Evolutionary conservation across 2,113 vertebrate species (phyloP).

Genomic region (Megalops atlanticus): DNA sequence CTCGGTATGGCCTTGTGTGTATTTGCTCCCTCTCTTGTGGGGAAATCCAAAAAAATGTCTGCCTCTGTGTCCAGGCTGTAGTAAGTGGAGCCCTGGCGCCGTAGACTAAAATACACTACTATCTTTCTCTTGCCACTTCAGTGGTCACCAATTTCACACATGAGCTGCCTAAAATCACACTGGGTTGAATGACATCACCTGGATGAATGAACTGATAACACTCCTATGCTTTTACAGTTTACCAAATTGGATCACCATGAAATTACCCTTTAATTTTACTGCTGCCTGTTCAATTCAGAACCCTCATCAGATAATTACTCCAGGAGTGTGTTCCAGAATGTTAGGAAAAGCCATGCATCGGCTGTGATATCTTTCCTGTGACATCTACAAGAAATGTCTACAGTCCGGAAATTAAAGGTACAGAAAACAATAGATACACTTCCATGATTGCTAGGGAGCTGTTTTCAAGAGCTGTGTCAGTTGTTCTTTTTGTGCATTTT

Average conservation of each 20-base stretch:
- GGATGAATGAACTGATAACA: slow-evolving; percentile 2
- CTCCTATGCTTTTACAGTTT: too few species aligned
- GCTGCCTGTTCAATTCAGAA: background rate
- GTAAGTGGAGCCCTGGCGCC: too few species aligned
- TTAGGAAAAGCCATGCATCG: too few species aligned
- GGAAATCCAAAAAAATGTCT: too few species aligned
- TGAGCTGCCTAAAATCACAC: background rate
- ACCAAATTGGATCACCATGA: background rate
- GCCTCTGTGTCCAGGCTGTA: too few species aligned
- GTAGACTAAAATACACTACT: too few species aligned
- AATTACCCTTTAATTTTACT: too few species aligned
- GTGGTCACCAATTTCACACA: background rate
- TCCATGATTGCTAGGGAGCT: too few species aligned
- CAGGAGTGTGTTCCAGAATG: background rate
- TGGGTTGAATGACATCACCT: background rate
- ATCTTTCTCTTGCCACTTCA: background rate
- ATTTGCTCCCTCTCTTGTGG: too few species aligned
- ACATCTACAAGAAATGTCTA: background rate
- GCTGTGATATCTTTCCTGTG: background rate
- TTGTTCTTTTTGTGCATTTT: too few species aligned
- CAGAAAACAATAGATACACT: background rate
- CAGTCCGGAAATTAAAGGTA: background rate
- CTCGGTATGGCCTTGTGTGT: too few species aligned
- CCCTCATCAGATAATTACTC: background rate
- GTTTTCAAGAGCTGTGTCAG: too few species aligned